These are phyloP conservation scores for Caenorhabditis sp. DNA, from an alignment of 2,888 invertebrate species.

Conservation along the genomic window DNA sequence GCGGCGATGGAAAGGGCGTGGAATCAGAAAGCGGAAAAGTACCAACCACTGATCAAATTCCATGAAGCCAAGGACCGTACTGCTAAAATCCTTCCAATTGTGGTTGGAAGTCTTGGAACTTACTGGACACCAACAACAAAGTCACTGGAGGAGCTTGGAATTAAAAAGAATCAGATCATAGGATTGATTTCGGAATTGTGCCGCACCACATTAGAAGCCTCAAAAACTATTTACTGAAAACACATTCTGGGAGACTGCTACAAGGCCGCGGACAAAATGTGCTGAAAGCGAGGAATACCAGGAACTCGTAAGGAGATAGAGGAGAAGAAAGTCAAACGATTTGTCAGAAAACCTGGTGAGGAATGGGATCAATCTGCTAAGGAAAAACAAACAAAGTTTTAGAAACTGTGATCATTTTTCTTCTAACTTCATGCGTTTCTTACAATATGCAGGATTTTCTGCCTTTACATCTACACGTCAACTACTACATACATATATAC, in stretches of 20 bases:
- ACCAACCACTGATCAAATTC: not conserved
- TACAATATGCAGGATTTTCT: too few relatives aligned
- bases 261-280: too few relatives aligned
- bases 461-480: too few relatives aligned
- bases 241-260: conserved; percentile 3
- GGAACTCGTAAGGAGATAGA: too few relatives aligned
- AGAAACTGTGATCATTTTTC: too few relatives aligned
- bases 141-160: not conserved
- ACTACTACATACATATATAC: too few relatives aligned
- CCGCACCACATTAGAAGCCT: not conserved
- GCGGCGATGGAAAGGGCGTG: not conserved
- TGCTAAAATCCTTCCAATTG: not conserved
- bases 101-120: conserved; percentile 1
- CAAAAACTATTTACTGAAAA: not conserved
- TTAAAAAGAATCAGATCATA: not conserved
- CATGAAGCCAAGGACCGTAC: not conserved
- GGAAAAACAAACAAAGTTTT: too few relatives aligned
- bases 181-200: not conserved
- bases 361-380: too few relatives aligned
- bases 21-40: conserved; percentile 4
- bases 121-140: not conserved
- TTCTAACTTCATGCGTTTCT: too few relatives aligned
- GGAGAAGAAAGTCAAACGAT: too few relatives aligned
- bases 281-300: too few relatives aligned
- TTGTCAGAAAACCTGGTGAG: too few relatives aligned